Percentiles rank a stretch among this genome's conserved stretches.
Conservation (phyloP, 64 coral and sea anemone species). For the Montipora sp. region DNA sequence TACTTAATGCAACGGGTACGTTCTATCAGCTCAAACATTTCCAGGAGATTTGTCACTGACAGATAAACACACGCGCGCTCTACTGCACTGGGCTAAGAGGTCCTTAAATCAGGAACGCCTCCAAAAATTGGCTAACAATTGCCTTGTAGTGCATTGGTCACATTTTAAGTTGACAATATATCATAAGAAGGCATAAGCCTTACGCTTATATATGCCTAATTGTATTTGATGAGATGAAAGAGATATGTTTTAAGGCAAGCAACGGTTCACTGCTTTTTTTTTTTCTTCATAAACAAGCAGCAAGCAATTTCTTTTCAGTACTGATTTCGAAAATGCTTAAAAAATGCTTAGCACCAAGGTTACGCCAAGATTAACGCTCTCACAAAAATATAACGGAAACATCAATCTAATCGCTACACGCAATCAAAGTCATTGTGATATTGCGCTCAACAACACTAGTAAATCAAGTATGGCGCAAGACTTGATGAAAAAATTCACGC, state of each 20-base stretch:
- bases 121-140: slow-evolving; percentile 97
- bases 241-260: slow-evolving; percentile 47
- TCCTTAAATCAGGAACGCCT: slow-evolving; percentile 92
- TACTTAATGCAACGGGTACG: neutral
- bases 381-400: slow-evolving; percentile 39
- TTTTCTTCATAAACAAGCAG: neutral
- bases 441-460: slow-evolving; percentile 23
- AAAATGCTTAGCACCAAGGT: neutral
- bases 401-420: slow-evolving; percentile 40
- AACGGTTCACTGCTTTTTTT: slow-evolving; percentile 26
- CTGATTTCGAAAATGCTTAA: neutral
- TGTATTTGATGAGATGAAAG: slow-evolving; percentile 86
- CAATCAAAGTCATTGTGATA: slow-evolving; percentile 61
- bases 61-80: slow-evolving; percentile 95
- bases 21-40: slow-evolving; percentile 59
- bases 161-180: slow-evolving; percentile 94
- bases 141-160: slow-evolving; percentile 94
- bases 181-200: slow-evolving; percentile 76
- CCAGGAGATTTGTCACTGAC: slow-evolving; percentile 71
- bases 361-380: neutral
- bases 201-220: slow-evolving; percentile 88
- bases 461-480: slow-evolving; percentile 36
- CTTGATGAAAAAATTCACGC: slow-evolving; percentile 53
- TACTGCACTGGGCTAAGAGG: slow-evolving; percentile 84
- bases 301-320: slow-evolving; percentile 11